phyloP scores from a whole-genome alignment of 2,888 invertebrate species.

The Lacanobia oleracea region DNA sequence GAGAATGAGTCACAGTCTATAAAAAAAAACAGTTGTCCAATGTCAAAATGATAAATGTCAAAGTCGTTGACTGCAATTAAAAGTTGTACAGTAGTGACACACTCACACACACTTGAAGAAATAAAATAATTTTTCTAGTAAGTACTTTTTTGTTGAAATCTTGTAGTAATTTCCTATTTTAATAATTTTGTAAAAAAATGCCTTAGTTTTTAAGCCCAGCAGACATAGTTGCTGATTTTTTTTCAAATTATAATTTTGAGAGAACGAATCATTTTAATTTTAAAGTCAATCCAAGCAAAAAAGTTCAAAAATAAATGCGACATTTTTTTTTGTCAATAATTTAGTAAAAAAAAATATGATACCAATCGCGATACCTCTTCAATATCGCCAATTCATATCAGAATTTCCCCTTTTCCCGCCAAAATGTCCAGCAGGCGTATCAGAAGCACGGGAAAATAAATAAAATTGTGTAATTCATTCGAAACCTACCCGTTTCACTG shows the following conservation, averaged over 20 bases:
- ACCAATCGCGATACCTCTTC: not conserved
- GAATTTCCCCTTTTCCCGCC: conserved; percentile 15
- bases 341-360: not conserved
- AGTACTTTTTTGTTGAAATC: too few relatives aligned
- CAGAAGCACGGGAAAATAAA: conserved; percentile 55
- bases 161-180: too few relatives aligned
- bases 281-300: not conserved
- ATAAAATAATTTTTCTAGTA: too few relatives aligned
- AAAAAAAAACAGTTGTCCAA: conserved; percentile 3
- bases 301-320: not conserved
- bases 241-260: too few relatives aligned
- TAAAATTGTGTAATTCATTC: conserved; percentile 66
- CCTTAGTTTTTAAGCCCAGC: too few relatives aligned
- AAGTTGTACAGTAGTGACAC: not conserved
- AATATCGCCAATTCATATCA: conserved; percentile 21
- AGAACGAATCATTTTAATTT: too few relatives aligned
- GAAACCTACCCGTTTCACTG: conserved; percentile 70
- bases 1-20: not conserved
- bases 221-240: too few relatives aligned
- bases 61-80: not conserved
- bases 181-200: too few relatives aligned
- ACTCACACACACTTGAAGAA: too few relatives aligned
- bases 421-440: conserved; percentile 55
- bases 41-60: not conserved
- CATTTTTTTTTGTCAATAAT: rapidly evolving